Evolutionary conservation across 2,113 vertebrate genomes (phyloP).

Genomic region (Ophthalmotilapia sp.): DNA sequence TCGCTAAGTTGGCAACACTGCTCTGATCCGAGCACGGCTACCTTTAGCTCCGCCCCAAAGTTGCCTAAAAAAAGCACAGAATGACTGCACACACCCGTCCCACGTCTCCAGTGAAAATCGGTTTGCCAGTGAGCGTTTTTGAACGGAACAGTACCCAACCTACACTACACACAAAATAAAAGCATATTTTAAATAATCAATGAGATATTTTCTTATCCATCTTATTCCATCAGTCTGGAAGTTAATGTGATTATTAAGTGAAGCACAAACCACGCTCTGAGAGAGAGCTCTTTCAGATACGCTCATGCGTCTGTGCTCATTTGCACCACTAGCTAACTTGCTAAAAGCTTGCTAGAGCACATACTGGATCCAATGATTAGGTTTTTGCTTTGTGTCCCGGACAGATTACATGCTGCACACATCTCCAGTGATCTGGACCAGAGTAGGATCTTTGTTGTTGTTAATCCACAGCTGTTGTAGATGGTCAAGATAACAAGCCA

Average conservation of each 20-base stretch:
- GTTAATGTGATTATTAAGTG: background rate
- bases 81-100: background rate
- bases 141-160: background rate
- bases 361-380: rapidly evolving
- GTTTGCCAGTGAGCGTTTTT: background rate
- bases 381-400: background rate
- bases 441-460: rapidly evolving
- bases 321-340: background rate
- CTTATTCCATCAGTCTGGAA: background rate
- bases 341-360: background rate
- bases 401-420: background rate
- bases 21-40: background rate
- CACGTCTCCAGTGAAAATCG: background rate
- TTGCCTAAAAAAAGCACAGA: background rate
- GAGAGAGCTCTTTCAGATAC: background rate
- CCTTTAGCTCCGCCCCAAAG: background rate
- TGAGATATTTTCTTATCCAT: background rate
- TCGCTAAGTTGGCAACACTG: no score
- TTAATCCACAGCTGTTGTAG: background rate
- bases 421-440: background rate
- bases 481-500: background rate
- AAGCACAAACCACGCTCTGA: background rate
- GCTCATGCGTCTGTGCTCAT: background rate
- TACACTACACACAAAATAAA: background rate
- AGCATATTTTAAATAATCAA: background rate